Base-by-base conservation (phyloP, 2,113 vertebrate genomes). In the Serinus canaria region DNA sequence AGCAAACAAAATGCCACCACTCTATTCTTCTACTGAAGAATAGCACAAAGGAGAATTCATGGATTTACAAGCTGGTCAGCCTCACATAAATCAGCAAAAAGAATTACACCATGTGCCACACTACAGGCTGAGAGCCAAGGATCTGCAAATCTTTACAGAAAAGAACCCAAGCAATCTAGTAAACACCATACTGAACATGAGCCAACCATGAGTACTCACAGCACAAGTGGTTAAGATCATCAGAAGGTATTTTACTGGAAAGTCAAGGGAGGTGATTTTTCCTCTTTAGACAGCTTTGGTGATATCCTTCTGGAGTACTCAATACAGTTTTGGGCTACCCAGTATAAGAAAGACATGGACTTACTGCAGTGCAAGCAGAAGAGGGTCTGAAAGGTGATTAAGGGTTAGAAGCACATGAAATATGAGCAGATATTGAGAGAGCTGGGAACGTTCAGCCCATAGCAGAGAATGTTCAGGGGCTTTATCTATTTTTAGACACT, bases 311-410 rank as follows among this genome's bases (percentile, higher is more conserved):
- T 60, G 14, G 28, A 39, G 31, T 44, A 66, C 20, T n/a, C 17
- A 28, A 59, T 4, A 53, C 7, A 52, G 28, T 66, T 60, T 41
- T 44, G 37, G 55, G 33, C 33, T 90, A 7, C 15, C 3, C 50
- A 47, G 13, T 33, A 18, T 5, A 41, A 55, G 13, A 70, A 7
- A 72, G 22, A 59, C 25, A 44, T 0, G 0, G 13, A n/a, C 30
- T n/a, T 55, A 44, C 0, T 49, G 11, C 7, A 55, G 35, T 3
- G 17, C 1, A 4, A 24, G 7, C 37, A 79, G 35, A 13, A 58
- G 23, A 75, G 11, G 37, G 68, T 33, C 11, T 67, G 41, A 79
- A 79, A 83, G 28, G 52, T 41, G 10, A 55, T 39, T 53, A 64
- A 69, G 33, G 10, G 46, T 66, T 50, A 47, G 50, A 94, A 67